Evolutionary conservation across 2,797 vertebrate species (phyloP), one percentile per base, ranked within the genome.

Genomic region (Gastrophryne carolinensis): DNA sequence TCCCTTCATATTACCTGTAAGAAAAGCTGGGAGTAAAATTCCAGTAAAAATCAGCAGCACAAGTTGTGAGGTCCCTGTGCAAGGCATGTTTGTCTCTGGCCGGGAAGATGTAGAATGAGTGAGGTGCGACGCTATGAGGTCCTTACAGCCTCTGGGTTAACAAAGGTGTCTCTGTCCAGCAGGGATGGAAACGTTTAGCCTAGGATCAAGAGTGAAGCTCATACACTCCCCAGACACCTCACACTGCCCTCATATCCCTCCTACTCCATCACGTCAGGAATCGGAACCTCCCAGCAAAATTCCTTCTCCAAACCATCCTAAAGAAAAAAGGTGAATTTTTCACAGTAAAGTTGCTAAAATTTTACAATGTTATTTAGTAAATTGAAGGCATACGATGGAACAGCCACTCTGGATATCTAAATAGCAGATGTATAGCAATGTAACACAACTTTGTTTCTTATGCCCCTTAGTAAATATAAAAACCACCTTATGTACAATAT

Each of bases 1-100:
- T 24, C 19, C 29, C 81, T 73, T 80, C 49, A 75, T 41, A 83
- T 82, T 89, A 93, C 90, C 89, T 86, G 88, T 82, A 82, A 88
- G 85, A 50, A 82, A 84, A 8, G 80, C 81, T 32, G 90, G 85
- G 76, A 84, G 77, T 63, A 89, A 79, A 69, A 84, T 63, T 79
- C 83, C 75, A 0, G 82, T 83, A 17, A 89, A 29, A 0, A 0
- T 75, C 15, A 89, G 80, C 81, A 87, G 62, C 30, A 35, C 34
- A 39, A 76, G 75, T 75, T 10, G 0, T 60, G 81, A 62, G 63
- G 79, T 79, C 71, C 82, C 80, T 79, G 71, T 80, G 79, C 62
- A 68, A 71, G 81, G 79, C 88, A 92, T 92, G 84, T 83, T 61
- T 84, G 78, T 62, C 77, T 81, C 73, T 74, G 3, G 67, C 54